Percentiles rank a stretch among this genome's conserved stretches.
Conservation (phyloP, 2,113 vertebrate genomes). For the Echinops telfairi region DNA sequence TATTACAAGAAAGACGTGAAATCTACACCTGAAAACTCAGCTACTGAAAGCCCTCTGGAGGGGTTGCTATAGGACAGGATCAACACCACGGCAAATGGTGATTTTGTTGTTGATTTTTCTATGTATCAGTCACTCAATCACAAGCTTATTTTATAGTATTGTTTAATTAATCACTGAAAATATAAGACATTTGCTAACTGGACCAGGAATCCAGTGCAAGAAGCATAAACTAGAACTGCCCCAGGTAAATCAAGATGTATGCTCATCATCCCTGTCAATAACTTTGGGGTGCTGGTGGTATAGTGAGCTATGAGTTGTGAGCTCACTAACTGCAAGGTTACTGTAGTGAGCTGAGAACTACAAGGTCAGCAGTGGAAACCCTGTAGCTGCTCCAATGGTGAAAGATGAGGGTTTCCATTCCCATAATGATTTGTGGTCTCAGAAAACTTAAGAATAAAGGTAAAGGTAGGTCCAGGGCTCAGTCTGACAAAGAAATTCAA, state of each 20-base stretch:
- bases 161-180: slow-evolving; percentile 9
- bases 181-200: background rate
- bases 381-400: too few relatives aligned
- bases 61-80: background rate
- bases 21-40: background rate
- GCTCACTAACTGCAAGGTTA: too few relatives aligned
- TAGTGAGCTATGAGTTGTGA: too few relatives aligned
- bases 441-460: background rate
- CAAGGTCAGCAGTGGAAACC: too few relatives aligned
- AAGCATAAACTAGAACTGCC: background rate
- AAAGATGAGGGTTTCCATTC: too few relatives aligned
- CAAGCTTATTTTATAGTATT: background rate
- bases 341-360: too few relatives aligned
- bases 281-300: background rate
- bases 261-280: background rate
- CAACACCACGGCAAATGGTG: background rate
- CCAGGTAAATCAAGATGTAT: background rate
- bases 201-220: background rate
- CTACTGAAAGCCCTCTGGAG: background rate
- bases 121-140: background rate
- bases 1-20: background rate
- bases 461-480: background rate
- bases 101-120: background rate
- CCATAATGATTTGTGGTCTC: too few relatives aligned
- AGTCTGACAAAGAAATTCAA: background rate